These are phyloP conservation scores for Cardiocondyla obscurior DNA, from an alignment of 1,140 invertebrate species.

Conservation along the genomic window DNA sequence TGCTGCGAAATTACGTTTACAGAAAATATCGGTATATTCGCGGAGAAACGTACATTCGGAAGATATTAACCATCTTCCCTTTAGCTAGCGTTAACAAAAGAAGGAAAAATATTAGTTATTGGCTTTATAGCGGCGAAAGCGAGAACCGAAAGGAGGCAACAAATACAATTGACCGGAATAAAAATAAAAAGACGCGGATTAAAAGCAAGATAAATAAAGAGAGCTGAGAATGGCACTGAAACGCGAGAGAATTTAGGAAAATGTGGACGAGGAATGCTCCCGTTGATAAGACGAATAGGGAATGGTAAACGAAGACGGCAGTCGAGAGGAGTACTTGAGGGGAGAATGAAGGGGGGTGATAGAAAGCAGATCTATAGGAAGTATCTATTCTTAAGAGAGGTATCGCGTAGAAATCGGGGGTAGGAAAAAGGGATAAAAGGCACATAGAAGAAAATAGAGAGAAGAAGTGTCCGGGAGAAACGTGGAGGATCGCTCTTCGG, in stretches of 20 bases:
- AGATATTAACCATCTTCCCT: slow-evolving; percentile 27
- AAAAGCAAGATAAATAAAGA: slow-evolving; percentile 34
- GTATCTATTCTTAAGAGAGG: slow-evolving; percentile 39
- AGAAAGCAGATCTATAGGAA: background rate
- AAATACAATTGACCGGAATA: background rate
- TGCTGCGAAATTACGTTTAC: slow-evolving; percentile 20
- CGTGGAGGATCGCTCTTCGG: background rate
- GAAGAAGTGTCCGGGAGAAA: slow-evolving; percentile 44
- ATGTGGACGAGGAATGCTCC: background rate
- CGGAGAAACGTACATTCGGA: background rate
- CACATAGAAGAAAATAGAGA: background rate
- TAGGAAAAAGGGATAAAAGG: background rate
- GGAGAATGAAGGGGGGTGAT: background rate
- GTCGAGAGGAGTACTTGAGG: background rate
- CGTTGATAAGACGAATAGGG: slow-evolving; percentile 1
- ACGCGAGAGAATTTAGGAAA: slow-evolving; percentile 16
- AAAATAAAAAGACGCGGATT: slow-evolving; percentile 28
- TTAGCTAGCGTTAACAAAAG: background rate
- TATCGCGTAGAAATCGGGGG: background rate
- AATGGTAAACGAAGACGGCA: background rate
- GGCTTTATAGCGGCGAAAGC: background rate
- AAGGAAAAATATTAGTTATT: slow-evolving; percentile 7
- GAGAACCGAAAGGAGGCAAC: background rate
- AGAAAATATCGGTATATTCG: slow-evolving; percentile 12
- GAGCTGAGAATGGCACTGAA: background rate